phyloP scores from a whole-genome alignment of 2,113 vertebrate species.

The Maccullochella peelii region DNA sequence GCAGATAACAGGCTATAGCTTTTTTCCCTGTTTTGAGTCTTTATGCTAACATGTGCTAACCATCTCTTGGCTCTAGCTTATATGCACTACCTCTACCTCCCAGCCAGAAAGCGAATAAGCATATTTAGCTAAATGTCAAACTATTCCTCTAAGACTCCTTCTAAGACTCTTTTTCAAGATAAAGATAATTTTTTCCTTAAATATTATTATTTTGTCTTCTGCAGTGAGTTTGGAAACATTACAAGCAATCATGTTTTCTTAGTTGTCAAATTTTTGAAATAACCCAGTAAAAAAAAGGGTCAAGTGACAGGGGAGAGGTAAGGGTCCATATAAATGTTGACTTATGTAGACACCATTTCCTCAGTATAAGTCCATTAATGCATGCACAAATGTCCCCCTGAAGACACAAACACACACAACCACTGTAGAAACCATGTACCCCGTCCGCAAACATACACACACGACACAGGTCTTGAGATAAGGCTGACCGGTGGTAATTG shows the following conservation, averaged over 20 bases:
- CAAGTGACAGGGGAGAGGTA: constrained; percentile 47
- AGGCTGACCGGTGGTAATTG: constrained; percentile 84
- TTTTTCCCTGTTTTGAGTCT: not conserved
- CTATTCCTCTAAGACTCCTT: not conserved
- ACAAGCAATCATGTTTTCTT: constrained; percentile 21
- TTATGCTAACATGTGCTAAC: not conserved
- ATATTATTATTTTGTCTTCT: not conserved
- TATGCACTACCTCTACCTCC: not conserved
- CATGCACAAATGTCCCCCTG: constrained; percentile 70
- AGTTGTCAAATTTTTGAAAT: not conserved
- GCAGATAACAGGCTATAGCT: not conserved
- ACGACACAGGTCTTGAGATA: constrained; percentile 79
- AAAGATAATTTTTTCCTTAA: not conserved
- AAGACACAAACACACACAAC: constrained; percentile 56
- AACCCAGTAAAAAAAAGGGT: constrained; percentile 41
- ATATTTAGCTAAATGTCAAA: not conserved
- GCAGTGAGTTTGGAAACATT: constrained; percentile 8
- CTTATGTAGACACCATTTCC: constrained; percentile 77
- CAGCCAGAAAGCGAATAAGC: not conserved
- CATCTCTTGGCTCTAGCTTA: not conserved
- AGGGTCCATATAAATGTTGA: constrained; percentile 63
- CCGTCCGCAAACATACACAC: constrained; percentile 61
- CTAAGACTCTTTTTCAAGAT: not conserved
- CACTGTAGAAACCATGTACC: constrained; percentile 50
- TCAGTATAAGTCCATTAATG: constrained; percentile 70